Conservation (phyloP, 2,888 invertebrate genomes). For the Orthosia incerta region DNA sequence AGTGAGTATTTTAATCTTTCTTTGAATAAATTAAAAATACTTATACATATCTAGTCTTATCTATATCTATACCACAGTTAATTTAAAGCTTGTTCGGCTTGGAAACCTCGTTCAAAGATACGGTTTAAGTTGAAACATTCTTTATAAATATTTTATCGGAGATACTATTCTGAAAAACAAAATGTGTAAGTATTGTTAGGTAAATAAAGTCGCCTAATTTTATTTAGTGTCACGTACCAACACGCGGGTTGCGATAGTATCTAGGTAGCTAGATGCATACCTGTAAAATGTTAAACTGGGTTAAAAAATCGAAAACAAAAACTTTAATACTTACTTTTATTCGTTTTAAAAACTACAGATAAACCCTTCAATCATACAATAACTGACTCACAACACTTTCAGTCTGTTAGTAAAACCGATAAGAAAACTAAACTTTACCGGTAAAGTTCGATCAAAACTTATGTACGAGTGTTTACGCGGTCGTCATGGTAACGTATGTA, state of each 20-base stretch:
- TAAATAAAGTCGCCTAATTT: too few relatives aligned
- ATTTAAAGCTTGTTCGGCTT: background rate
- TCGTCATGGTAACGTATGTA: conserved; percentile 87
- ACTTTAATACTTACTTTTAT: conserved; percentile 60
- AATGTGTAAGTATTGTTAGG: too few relatives aligned
- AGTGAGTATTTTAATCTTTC: conserved; percentile 11
- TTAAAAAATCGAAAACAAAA: conserved; percentile 5
- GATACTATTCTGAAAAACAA: too few relatives aligned
- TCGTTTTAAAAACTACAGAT: conserved; percentile 56
- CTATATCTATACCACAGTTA: too few relatives aligned
- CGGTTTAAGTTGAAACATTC: background rate
- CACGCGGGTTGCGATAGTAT: too few relatives aligned
- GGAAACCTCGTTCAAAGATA: too few relatives aligned
- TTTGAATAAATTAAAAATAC: background rate
- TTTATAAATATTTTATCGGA: background rate
- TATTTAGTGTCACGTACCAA: too few relatives aligned
- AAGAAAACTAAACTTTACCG: conserved; percentile 48
- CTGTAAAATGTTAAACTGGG: background rate
- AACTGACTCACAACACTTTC: conserved; percentile 61
- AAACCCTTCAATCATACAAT: conserved; percentile 54
- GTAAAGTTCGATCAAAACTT: conserved; percentile 53
- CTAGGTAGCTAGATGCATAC: background rate
- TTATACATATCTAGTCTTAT: too few relatives aligned
- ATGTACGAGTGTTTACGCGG: conserved; percentile 81
- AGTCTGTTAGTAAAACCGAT: conserved; percentile 26